Evolutionary conservation across 1,140 invertebrate species (phyloP).

Genomic region (Charaxes varanes): DNA sequence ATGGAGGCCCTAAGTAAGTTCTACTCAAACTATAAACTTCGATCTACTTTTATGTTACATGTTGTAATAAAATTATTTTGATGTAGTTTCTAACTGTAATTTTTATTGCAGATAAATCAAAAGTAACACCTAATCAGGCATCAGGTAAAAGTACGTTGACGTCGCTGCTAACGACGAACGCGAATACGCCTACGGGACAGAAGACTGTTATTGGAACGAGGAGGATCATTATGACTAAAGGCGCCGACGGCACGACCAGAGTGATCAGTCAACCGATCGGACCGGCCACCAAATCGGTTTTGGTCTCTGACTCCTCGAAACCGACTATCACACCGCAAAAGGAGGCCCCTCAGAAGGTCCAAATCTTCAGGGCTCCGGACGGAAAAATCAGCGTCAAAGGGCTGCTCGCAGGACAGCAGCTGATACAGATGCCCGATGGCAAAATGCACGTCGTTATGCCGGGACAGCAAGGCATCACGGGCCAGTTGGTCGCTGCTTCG

Average conservation of each 20-base stretch:
- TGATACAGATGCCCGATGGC: conserved; percentile 94
- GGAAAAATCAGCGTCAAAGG: conserved; percentile 94
- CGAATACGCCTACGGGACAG: conserved; percentile 74
- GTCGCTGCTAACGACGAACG: conserved; percentile 76
- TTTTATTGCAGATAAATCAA: conserved; percentile 50
- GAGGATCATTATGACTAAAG: conserved; percentile 88
- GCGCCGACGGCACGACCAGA: conserved; percentile 84
- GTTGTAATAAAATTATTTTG: neutral
- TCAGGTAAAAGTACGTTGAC: conserved; percentile 81
- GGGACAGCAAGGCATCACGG: conserved; percentile 52
- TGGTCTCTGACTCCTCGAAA: conserved; percentile 34
- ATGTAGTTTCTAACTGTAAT: neutral
- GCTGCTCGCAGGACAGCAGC: conserved; percentile 93
- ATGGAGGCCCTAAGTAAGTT: no score
- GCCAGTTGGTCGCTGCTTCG: conserved; percentile 53
- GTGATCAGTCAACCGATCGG: conserved; percentile 77
- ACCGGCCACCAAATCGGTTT: conserved; percentile 35
- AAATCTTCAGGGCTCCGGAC: conserved; percentile 91
- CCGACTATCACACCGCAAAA: conserved; percentile 47
- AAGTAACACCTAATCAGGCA: conserved; percentile 63
- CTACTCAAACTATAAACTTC: no score
- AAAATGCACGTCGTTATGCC: conserved; percentile 88
- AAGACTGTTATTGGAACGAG: conserved; percentile 82
- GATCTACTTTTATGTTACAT: no score
- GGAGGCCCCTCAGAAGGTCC: conserved; percentile 84